Evolutionary conservation across 2,113 vertebrate species (phyloP).

Genomic region (Sigmodon hispidus): DNA sequence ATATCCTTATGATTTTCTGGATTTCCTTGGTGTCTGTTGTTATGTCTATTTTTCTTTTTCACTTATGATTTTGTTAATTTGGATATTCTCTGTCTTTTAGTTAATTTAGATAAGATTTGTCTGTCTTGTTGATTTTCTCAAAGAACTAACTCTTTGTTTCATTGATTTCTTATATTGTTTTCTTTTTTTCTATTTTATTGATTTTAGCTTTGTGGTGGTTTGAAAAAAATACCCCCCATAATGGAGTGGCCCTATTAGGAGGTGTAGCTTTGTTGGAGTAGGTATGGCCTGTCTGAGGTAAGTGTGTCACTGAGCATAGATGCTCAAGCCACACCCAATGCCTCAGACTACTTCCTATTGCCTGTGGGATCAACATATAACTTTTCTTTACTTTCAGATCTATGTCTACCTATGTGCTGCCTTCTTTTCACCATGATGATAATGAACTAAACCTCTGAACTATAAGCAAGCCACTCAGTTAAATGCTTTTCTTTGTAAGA

Average conservation of each 20-base stretch:
- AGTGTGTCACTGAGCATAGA: background rate
- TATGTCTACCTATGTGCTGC: background rate
- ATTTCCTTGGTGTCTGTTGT: background rate
- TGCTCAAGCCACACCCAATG: background rate
- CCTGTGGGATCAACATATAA: background rate
- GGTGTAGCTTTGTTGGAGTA: background rate
- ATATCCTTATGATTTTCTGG: background rate
- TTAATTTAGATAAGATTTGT: background rate
- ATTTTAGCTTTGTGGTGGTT: background rate
- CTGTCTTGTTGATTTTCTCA: background rate
- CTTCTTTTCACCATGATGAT: background rate
- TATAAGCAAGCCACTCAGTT: background rate
- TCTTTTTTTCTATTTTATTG: too few relatives aligned
- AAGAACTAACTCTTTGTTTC: background rate
- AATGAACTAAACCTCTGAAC: background rate
- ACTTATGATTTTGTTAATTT: background rate
- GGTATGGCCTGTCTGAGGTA: background rate
- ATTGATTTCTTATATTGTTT: background rate
- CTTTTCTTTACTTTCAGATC: background rate
- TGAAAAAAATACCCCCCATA: background rate
- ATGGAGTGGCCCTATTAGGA: background rate
- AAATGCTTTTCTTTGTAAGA: background rate
- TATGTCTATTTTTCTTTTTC: background rate
- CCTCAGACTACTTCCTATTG: background rate
- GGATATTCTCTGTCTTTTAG: background rate